Evolutionary conservation across 2,797 vertebrate species (phyloP).

Genomic region (Nannoperca australis): DNA sequence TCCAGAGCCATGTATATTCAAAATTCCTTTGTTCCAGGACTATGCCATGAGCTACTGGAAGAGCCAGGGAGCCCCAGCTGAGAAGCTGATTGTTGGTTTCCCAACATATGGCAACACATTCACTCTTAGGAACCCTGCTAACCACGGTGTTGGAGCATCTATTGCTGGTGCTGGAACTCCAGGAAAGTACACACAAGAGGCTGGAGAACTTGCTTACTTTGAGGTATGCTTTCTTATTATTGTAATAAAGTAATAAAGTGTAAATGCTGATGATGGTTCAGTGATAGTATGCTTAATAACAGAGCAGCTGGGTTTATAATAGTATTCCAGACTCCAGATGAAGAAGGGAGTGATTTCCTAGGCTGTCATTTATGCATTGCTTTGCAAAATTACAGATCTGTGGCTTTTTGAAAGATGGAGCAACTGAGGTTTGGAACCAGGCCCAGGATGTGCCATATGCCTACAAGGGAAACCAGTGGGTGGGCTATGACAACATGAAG

Average conservation of each 20-base stretch:
- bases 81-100: conserved; percentile 80
- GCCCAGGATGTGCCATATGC: conserved; percentile 74
- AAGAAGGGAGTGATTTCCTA: conserved; percentile 6
- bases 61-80: conserved; percentile 72
- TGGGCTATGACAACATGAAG: conserved; percentile 74
- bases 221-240: conserved; percentile 59
- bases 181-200: conserved; percentile 77
- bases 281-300: conserved; percentile 15
- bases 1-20: not conserved
- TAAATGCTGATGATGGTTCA: conserved; percentile 13
- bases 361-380: conserved; percentile 28
- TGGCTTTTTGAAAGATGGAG: conserved; percentile 72
- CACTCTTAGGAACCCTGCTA: conserved; percentile 66
- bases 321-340: not conserved
- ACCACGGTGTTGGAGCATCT: conserved; percentile 69
- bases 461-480: conserved; percentile 78
- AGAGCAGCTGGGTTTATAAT: conserved; percentile 14
- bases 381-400: conserved; percentile 68
- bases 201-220: conserved; percentile 78
- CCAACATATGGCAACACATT: conserved; percentile 77
- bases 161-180: conserved; percentile 66
- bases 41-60: conserved; percentile 78
- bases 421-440: conserved; percentile 70
- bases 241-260: not conserved
- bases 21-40: conserved; percentile 50